Base-by-base conservation (phyloP, 1,140 invertebrate genomes). In the Scaptodrosophila lebanonensis region DNA sequence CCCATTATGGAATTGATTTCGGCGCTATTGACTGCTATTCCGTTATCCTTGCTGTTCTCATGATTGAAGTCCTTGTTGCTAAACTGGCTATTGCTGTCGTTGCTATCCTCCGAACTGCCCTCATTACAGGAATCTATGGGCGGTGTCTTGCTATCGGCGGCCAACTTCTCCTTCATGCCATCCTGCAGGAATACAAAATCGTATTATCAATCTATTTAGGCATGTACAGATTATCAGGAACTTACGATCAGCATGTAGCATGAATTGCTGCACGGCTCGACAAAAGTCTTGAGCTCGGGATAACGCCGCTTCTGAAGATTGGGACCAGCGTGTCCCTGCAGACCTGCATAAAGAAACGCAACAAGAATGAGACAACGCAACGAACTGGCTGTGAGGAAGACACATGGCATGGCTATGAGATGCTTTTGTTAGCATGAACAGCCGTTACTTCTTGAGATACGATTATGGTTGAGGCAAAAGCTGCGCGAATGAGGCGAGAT, bases 21-120 rank as follows among this genome's bases (percentile, higher is more conserved):
- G 1, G 82, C 84, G 36, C 79, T 82, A 25, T 77, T 85, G 0
- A 84, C 82, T 9, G 83, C 59, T 18, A 70, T 54, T 3, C 66
- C 52, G 51, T 79, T 83, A 35, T 86, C 84, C 64, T 85, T 85
- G 40, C 61, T 63, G 33, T 75, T 85, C 15, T 86, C 84, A 6
- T 66, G 65, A 18, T 58, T 86, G 12, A 86, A 84, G 12, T 87
- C 85, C 42, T 87, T 87, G 51, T 84, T 86, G 33, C 85, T 87
- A 12, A 85, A 87, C 51, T 87, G 85, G 11, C 85, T 92, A 72
- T 94, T 94, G 75, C 94, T 95, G 70, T 97, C 95, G 77, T 96
- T 97, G 76, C 95, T 96, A 77, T 97, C 95, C 87, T 97, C 95
- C 2, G 94, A 96, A 71, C 94, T 96, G 0, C 94, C 95, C 87